Evolutionary conservation across 2,888 invertebrate species (phyloP), one percentile per base, ranked within the genome.

Genomic region (Mythimna ferrago): DNA sequence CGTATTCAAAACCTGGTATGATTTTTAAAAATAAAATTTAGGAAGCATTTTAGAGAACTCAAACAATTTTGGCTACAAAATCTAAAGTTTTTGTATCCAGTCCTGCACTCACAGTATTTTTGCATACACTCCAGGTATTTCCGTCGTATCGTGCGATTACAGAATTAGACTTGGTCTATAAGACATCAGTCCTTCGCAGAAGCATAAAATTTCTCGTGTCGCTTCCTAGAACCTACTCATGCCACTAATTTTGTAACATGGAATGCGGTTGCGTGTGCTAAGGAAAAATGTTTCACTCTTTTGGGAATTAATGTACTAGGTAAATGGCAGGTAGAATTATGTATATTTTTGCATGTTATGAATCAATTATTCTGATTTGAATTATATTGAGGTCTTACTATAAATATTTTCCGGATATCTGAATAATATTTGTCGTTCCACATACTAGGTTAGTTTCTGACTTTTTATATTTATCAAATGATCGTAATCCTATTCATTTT

Each of bases 221-320:
- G 69, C 66, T 88, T 89, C 89, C 77, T 78, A 77, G 89, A 89
- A 89, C 64, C 75, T 81, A 83, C 87, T 83, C 80, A 67, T 66
- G 82, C 82, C 72, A 86, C 79, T 80, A 86, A 87, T 85, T 83
- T 75, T 65, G 79, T 87, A 87, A 69, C 69, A 56, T 75, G 82
- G 81, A 85, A 87, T 87, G 87, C 76, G 83, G 80, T 83, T 82
- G 76, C 80, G 73, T 77, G 83, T 56, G 66, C 65, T 69, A 32
- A 69, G 64, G 74, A 84, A 84, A 86, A 81, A 73, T 72, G 56
- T 71, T 78, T 66, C 63, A 76, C 60, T 71, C n/a, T 83, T 75
- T 76, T 71, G 48, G 62, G 71, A 68, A 83, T 70, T 51, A 60
- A 71, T 67, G 48, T 53, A 58, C 41, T 71, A 56, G 19, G 58